These are phyloP conservation scores for Anadara kagoshimensis DNA, from an alignment of 1,140 invertebrate species.

Conservation along the genomic window DNA sequence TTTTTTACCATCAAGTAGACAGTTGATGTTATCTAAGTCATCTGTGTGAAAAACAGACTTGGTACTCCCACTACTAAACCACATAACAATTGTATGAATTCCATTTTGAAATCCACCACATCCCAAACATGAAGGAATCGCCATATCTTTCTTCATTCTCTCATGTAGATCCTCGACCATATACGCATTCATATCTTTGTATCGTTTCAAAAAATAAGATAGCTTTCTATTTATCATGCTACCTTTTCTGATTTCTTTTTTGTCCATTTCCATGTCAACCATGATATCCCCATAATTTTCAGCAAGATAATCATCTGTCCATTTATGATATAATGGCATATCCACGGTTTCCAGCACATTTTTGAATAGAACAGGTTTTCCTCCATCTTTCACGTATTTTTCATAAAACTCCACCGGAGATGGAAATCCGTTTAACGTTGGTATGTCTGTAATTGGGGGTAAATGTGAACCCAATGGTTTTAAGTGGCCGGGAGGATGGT, in stretches of 20 bases:
- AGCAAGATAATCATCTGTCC: slow-evolving; percentile 69
- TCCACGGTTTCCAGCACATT: slow-evolving; percentile 40
- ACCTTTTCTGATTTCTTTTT: too few species aligned
- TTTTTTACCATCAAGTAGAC: slow-evolving; percentile 69
- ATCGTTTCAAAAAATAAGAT: too few species aligned
- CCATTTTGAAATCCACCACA: slow-evolving; percentile 62
- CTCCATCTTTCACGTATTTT: slow-evolving; percentile 53
- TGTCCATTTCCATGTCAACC: too few species aligned
- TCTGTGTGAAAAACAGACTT: slow-evolving; percentile 73
- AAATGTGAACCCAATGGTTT: slow-evolving; percentile 38
- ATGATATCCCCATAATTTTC: slow-evolving; percentile 2
- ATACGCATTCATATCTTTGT: too few species aligned
- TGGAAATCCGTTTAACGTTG: slow-evolving; percentile 53
- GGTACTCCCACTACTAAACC: slow-evolving; percentile 71
- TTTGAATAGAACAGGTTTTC: slow-evolving; percentile 51
- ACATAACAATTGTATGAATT: slow-evolving; percentile 63
- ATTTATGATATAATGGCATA: slow-evolving; percentile 57
- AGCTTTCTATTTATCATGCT: too few species aligned
- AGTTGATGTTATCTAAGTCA: slow-evolving; percentile 72
- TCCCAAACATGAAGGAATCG: slow-evolving; percentile 58
- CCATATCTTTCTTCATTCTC: slow-evolving; percentile 40
- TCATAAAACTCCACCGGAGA: slow-evolving; percentile 53
- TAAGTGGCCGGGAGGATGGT: slow-evolving; percentile 10
- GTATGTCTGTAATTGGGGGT: slow-evolving; percentile 31
- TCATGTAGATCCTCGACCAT: too few species aligned